Base-by-base conservation (phyloP, 2,113 vertebrate genomes). In the Serilophus lunatus region DNA sequence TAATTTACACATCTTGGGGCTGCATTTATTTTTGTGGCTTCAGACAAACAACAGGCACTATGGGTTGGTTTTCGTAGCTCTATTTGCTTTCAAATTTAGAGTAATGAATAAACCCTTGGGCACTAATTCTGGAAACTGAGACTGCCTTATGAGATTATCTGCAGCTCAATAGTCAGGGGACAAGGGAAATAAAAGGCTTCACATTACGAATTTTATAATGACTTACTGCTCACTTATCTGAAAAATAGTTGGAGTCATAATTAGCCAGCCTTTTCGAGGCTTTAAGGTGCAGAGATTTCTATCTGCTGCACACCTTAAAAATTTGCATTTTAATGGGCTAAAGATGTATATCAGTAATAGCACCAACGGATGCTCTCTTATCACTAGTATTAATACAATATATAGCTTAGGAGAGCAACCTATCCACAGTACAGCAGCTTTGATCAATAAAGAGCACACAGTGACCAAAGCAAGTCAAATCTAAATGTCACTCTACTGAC, bases 241-340 rank as follows among this genome's bases (percentile, higher is more conserved):
- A 97, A 90, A 95, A 97, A 96, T 96, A 95, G 90, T 82, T 90
- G 68, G 90, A 96, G 79, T 93, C 94, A 94, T 96, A 97, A 97
- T 96, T 97, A 97, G 76, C 84, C 93, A 93, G 95, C 61, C 84
- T 74, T 92, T 91, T 82, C 65, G 1, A 35, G 40, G 82, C 90
- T 96, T 92, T 93, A 96, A 93, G 86, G 90, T 77, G 74, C 74
- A 95, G 93, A 97, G 95, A 97, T 97, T 94, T 87, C 95, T 95
- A 94, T 97, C 95, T 88, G 71, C 95, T 80, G 85, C 94, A 83
- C 94, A 96, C 95, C 95, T 97, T 74, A 94, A 92, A n/a, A 82
- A 97, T 97, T 97, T 97, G 92, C 97, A 97, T 97, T 97, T 97
- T 97, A 97, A 97, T 97, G 90, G 89, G 50, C 94, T 94, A 70